Conservation (phyloP, 2,888 invertebrate species). For the Dicyrtoma fusca region DNA sequence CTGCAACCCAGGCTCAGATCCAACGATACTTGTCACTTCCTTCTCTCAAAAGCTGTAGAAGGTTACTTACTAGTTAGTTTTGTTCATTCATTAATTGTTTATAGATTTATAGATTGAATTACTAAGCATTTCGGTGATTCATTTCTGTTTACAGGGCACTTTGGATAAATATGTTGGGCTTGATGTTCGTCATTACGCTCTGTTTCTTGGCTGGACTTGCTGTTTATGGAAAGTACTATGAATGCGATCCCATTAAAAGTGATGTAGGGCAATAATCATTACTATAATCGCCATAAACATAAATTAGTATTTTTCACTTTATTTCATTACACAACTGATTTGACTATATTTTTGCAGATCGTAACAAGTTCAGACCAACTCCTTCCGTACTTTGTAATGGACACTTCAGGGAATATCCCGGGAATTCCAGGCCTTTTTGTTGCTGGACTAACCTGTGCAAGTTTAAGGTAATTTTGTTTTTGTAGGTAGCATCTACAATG, state of each 20-base stretch:
- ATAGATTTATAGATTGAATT: neutral
- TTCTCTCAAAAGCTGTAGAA: neutral
- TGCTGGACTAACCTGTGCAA: constrained; percentile 92
- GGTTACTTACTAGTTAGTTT: constrained; percentile 1
- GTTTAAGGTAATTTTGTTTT: constrained; percentile 60
- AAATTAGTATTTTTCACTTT: neutral
- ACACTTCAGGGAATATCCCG: constrained; percentile 71
- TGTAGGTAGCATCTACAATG: too few relatives aligned
- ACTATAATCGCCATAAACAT: neutral
- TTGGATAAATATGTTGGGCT: constrained; percentile 59
- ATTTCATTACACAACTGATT: neutral
- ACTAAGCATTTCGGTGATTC: too few relatives aligned
- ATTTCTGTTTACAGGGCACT: constrained; percentile 57
- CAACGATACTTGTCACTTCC: constrained; percentile 37
- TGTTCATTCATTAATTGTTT: neutral
- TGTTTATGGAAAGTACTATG: constrained; percentile 80
- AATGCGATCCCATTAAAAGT: constrained; percentile 82
- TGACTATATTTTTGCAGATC: neutral
- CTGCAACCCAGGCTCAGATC: constrained; percentile 33
- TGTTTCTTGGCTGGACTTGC: constrained; percentile 84
- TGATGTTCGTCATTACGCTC: constrained; percentile 62
- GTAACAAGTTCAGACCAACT: constrained; percentile 64
- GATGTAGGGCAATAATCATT: constrained; percentile 64
- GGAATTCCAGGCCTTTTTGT: constrained; percentile 91
- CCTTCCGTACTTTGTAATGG: constrained; percentile 86